phyloP scores from a whole-genome alignment of 1,140 invertebrate genomes.

The Lepidurus couesii region DNA sequence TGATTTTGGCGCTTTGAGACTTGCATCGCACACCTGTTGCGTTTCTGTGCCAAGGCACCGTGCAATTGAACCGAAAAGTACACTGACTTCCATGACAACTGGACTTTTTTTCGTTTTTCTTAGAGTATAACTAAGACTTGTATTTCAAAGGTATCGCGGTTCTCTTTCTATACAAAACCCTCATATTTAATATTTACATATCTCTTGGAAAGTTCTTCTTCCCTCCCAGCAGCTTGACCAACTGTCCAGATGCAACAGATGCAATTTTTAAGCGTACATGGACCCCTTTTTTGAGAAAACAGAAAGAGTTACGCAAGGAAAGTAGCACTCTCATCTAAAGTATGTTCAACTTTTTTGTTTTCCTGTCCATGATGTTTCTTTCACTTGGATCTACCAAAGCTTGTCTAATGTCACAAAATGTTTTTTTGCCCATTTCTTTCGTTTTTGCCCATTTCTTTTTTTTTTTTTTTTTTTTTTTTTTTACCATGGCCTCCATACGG shows the following conservation, averaged over 20 bases:
- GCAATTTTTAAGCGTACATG: neutral
- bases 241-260: neutral
- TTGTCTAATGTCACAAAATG: neutral
- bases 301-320: constrained; percentile 10
- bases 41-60: constrained; percentile 17
- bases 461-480: neutral
- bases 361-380: neutral
- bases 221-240: neutral
- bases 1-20: neutral
- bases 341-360: neutral
- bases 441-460: neutral
- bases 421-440: neutral
- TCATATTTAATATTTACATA: neutral
- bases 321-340: neutral
- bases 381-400: neutral
- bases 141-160: constrained; percentile 13
- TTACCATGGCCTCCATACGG: neutral
- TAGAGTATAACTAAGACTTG: neutral
- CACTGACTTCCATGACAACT: constrained; percentile 7
- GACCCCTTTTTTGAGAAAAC: neutral
- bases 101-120: neutral
- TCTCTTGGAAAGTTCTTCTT: neutral
- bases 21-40: constrained; percentile 20
- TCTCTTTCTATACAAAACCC: neutral
- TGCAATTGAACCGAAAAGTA: constrained; percentile 15